Conservation (phyloP, 2,113 vertebrate genomes). For the Ornithorhynchus anatinus region DNA sequence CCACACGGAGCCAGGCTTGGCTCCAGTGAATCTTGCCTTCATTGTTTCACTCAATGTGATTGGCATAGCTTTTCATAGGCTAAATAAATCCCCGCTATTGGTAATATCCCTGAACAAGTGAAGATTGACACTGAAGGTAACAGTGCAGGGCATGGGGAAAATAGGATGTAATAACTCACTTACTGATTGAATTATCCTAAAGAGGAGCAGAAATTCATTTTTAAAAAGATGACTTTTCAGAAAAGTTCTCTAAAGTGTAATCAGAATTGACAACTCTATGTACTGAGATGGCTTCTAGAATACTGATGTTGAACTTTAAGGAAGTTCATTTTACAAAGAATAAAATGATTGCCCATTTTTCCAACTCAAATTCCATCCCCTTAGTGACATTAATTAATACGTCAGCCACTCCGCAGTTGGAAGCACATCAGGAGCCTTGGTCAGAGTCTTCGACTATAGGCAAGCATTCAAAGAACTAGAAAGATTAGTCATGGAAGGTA, state of each 20-base stretch:
- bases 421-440: background rate
- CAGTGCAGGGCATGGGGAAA: too few relatives aligned
- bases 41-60: too few relatives aligned
- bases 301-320: background rate
- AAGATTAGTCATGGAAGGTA: background rate
- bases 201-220: background rate
- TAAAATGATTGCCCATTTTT: background rate
- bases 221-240: background rate
- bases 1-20: too few relatives aligned
- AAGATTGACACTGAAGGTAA: too few relatives aligned
- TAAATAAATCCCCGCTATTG: too few relatives aligned
- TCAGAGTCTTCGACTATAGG: background rate
- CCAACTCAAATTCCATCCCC: background rate
- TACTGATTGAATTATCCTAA: background rate
- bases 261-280: background rate
- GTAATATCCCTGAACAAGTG: too few relatives aligned
- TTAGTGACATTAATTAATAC: background rate
- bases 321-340: background rate
- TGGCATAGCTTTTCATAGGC: too few relatives aligned
- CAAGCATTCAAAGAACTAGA: background rate
- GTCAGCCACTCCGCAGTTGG: background rate
- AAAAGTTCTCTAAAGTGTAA: background rate
- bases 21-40: too few relatives aligned
- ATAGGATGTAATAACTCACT: background rate
- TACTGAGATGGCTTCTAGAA: background rate